Conservation (phyloP, 2,797 vertebrate genomes). For the Hephaestus fuliginosus region DNA sequence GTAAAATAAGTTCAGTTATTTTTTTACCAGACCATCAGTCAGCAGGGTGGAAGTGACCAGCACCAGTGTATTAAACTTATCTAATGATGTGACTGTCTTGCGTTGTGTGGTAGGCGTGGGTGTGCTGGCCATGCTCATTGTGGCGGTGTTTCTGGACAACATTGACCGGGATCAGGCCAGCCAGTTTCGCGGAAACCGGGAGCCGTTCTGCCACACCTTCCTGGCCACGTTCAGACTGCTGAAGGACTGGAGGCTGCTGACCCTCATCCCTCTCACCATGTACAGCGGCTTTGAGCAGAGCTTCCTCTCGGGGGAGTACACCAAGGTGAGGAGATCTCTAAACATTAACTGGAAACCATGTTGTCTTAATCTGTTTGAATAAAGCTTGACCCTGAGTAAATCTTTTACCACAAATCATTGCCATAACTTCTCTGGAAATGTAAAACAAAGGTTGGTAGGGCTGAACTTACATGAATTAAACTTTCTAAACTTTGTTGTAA, state of each 20-base stretch:
- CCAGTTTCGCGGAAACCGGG: conserved; percentile 70
- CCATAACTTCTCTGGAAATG: background rate
- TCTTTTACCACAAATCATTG: background rate
- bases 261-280: conserved; percentile 92
- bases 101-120: conserved; percentile 86
- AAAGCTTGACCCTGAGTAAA: no score
- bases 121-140: conserved; percentile 89
- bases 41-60: background rate
- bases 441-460: no score
- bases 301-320: conserved; percentile 95
- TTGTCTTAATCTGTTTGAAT: background rate
- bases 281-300: conserved; percentile 96
- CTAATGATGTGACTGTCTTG: background rate
- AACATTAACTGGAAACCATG: background rate
- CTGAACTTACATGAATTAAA: no score
- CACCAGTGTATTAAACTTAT: background rate
- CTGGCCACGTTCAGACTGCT: conserved; percentile 91
- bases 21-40: background rate
- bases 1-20: no score
- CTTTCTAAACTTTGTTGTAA: no score
- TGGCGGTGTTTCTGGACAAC: conserved; percentile 89
- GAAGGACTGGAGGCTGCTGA: conserved; percentile 88
- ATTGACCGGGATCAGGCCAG: conserved; percentile 75
- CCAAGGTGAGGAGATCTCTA: conserved; percentile 86
- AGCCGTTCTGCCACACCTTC: conserved; percentile 85